These are phyloP conservation scores for Vulpes ferrilata DNA, from an alignment of 2,113 vertebrate genomes.

Conservation along the genomic window DNA sequence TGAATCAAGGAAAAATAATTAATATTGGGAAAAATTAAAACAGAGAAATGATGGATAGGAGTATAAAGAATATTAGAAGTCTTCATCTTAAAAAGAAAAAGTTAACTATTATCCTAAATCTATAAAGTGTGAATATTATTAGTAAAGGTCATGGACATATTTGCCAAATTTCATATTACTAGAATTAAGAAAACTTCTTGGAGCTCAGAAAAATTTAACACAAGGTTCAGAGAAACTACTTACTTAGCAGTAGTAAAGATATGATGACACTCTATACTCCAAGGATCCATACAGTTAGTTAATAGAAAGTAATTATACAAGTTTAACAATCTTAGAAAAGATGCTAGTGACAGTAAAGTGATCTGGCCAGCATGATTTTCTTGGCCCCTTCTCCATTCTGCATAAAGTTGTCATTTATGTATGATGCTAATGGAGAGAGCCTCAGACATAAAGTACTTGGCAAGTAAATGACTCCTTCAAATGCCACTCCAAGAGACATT, in stretches of 20 bases:
- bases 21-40: neutral
- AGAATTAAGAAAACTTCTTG: neutral
- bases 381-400: neutral
- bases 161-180: neutral
- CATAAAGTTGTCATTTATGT: neutral
- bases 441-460: neutral
- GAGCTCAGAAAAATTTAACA: neutral
- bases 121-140: neutral
- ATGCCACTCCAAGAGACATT: neutral
- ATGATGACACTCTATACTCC: neutral
- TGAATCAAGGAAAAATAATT: neutral
- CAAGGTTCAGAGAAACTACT: neutral
- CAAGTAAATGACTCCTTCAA: neutral
- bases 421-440: neutral
- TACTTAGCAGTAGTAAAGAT: neutral
- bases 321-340: neutral
- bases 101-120: neutral
- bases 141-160: neutral
- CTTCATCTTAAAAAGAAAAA: conserved; percentile 31
- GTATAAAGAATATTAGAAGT: neutral
- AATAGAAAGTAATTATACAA: neutral
- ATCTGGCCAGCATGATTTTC: neutral
- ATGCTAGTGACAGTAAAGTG: neutral
- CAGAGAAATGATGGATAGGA: neutral
- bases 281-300: neutral